These are phyloP conservation scores for Trididemnum nubilum DNA, from an alignment of 23 tunicate species.

Conservation along the genomic window DNA sequence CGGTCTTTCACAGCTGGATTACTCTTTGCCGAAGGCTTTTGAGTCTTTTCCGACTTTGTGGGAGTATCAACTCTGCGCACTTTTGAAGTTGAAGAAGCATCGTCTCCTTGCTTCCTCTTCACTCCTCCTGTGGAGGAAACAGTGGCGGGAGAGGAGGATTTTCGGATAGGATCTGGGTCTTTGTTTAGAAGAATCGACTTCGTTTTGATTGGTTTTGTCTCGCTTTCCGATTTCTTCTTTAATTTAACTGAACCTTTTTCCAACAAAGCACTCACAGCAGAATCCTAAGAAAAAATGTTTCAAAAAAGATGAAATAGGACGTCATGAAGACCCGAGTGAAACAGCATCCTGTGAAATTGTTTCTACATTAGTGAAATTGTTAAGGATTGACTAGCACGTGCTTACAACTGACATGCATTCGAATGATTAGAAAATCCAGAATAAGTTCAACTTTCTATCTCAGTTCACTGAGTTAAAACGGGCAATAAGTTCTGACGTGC, in stretches of 20 bases:
- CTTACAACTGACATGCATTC: too few relatives aligned
- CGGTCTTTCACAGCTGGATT: constrained; percentile 25
- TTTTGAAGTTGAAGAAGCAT: constrained; percentile 8
- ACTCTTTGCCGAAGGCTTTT: not conserved
- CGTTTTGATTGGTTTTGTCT: constrained; percentile 16
- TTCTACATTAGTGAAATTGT: too few relatives aligned
- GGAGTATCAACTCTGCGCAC: constrained; percentile 42
- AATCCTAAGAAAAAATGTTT: not conserved
- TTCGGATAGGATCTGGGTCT: constrained; percentile 28
- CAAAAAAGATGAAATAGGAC: not conserved
- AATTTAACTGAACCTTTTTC: constrained; percentile 38
- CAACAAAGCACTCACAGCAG: constrained; percentile 2
- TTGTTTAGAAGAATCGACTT: constrained; percentile 58
- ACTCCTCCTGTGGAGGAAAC: constrained; percentile 5
- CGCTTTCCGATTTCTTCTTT: constrained; percentile 22
- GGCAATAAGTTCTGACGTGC: too few relatives aligned
- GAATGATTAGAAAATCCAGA: too few relatives aligned
- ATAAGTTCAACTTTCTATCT: too few relatives aligned
- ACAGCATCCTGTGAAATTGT: too few relatives aligned
- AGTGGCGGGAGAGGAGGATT: not conserved
- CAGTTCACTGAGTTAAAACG: too few relatives aligned
- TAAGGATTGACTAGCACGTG: too few relatives aligned
- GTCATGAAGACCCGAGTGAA: too few relatives aligned
- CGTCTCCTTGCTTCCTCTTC: constrained; percentile 50
- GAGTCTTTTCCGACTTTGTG: not conserved